Percentiles rank a stretch among this genome's conserved stretches.
Conservation (phyloP, 2,113 vertebrate species). For the Ancistrus triradiatus region DNA sequence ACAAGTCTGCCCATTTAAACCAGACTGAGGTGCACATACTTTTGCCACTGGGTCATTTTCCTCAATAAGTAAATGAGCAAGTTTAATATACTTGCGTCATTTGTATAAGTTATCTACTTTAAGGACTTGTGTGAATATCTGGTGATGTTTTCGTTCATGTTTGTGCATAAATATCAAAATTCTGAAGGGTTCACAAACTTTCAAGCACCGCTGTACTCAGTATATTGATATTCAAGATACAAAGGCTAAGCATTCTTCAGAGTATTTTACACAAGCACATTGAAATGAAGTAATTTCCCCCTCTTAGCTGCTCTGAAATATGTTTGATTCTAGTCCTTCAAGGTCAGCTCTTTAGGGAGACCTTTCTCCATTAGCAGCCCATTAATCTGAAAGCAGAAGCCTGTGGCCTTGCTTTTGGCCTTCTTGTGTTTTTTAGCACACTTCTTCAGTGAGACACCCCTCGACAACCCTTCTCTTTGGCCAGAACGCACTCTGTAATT, state of each 20-base stretch:
- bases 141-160: too few species aligned
- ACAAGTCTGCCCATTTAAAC: too few species aligned
- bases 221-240: not conserved
- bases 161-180: too few species aligned
- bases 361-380: slow-evolving; percentile 50
- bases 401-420: slow-evolving; percentile 54
- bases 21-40: too few species aligned
- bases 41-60: too few species aligned
- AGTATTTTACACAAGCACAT: slow-evolving; percentile 7
- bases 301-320: slow-evolving; percentile 39
- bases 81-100: too few species aligned
- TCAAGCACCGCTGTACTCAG: too few species aligned
- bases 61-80: too few species aligned
- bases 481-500: slow-evolving; percentile 62
- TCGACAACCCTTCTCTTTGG: slow-evolving; percentile 51
- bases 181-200: too few species aligned
- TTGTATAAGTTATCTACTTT: too few species aligned
- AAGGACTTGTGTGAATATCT: too few species aligned
- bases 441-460: slow-evolving; percentile 34
- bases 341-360: slow-evolving; percentile 37
- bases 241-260: slow-evolving; percentile 3
- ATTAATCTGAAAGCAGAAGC: slow-evolving; percentile 48
- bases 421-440: slow-evolving; percentile 56
- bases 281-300: slow-evolving; percentile 31
- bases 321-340: slow-evolving; percentile 24